A percentile compares a stretch with the other conserved stretches of the same genome.
Evolutionary conservation across 2,888 invertebrate genomes (phyloP).

Genomic region (Platycheirus rosarum): DNA sequence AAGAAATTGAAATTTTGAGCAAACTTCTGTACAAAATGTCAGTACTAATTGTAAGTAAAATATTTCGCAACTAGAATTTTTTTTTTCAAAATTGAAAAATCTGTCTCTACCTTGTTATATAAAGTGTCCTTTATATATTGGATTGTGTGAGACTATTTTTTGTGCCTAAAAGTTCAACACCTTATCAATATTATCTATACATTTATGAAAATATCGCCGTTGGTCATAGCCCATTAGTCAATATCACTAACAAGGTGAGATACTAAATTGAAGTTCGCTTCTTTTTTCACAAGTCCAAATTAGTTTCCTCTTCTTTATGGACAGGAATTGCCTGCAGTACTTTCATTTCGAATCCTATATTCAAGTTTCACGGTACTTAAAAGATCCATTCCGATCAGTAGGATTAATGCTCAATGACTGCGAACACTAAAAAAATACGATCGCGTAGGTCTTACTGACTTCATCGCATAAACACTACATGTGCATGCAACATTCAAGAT

Average conservation of each 20-base stretch:
- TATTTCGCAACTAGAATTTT: too few relatives aligned
- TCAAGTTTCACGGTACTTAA: slow-evolving; percentile 51
- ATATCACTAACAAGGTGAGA: slow-evolving; percentile 81
- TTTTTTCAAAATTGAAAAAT: too few relatives aligned
- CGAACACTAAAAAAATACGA: slow-evolving; percentile 42
- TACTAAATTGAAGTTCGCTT: slow-evolving; percentile 81
- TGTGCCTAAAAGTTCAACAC: background rate
- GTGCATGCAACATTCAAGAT: slow-evolving; percentile 25
- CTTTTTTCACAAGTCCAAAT: slow-evolving; percentile 71
- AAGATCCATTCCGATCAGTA: slow-evolving; percentile 56
- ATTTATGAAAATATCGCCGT: slow-evolving; percentile 54
- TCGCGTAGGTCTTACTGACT: slow-evolving; percentile 66
- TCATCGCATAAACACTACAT: slow-evolving; percentile 4
- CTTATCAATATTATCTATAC: slow-evolving; percentile 7
- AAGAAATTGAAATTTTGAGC: too few relatives aligned
- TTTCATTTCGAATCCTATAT: slow-evolving; percentile 23
- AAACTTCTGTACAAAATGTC: too few relatives aligned
- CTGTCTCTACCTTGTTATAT: too few relatives aligned
- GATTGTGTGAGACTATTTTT: too few relatives aligned
- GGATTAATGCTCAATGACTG: slow-evolving; percentile 71
- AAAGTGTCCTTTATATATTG: too few relatives aligned
- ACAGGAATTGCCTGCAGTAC: slow-evolving; percentile 70
- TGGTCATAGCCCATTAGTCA: slow-evolving; percentile 76
- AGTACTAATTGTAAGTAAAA: too few relatives aligned
- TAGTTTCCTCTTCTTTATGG: slow-evolving; percentile 64